A percentile compares a stretch with the other conserved stretches of the same genome.
phyloP scores from a whole-genome alignment of 1,140 invertebrate species.

The Drosophila ambigua region DNA sequence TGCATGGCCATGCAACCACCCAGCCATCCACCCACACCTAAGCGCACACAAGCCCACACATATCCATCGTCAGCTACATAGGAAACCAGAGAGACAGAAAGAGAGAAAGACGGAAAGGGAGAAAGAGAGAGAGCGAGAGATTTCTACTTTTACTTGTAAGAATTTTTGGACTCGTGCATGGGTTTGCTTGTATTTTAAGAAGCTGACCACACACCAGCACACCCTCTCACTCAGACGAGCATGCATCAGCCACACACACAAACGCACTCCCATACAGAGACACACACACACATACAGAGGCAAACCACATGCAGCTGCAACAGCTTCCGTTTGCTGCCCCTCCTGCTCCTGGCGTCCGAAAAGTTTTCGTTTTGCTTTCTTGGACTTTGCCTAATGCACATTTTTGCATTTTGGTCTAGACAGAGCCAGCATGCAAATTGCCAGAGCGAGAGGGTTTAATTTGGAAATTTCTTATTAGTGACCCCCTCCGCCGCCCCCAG shows the following conservation, averaged over 20 bases:
- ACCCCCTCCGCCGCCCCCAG: constrained; percentile 1
- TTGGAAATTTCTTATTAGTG: constrained; percentile 77
- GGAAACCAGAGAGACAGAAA: constrained; percentile 4
- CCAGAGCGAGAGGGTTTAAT: constrained; percentile 66
- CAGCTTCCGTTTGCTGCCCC: constrained; percentile 39
- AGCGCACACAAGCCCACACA: constrained; percentile 2
- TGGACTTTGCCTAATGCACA: constrained; percentile 81
- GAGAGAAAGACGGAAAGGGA: constrained; percentile 31
- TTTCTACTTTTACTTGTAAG: constrained; percentile 68
- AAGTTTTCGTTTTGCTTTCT: constrained; percentile 69
- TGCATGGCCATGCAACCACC: neutral
- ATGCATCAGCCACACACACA: constrained; percentile 17
- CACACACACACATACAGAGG: constrained; percentile 1
- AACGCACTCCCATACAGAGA: constrained; percentile 1
- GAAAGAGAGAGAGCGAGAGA: constrained; percentile 30
- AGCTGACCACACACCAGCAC: constrained; percentile 60
- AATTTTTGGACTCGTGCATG: constrained; percentile 54
- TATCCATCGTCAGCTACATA: neutral
- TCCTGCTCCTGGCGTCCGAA: constrained; percentile 16
- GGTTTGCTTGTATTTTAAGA: constrained; percentile 71
- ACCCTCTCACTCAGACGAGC: constrained; percentile 30
- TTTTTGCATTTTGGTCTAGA: constrained; percentile 75
- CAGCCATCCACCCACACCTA: constrained; percentile 8
- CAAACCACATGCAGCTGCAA: constrained; percentile 62
- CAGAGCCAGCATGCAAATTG: constrained; percentile 58